A percentile compares a stretch with the other conserved stretches of the same genome.
phyloP scores from a whole-genome alignment of 2,797 vertebrate species.

The Karalla daura region DNA sequence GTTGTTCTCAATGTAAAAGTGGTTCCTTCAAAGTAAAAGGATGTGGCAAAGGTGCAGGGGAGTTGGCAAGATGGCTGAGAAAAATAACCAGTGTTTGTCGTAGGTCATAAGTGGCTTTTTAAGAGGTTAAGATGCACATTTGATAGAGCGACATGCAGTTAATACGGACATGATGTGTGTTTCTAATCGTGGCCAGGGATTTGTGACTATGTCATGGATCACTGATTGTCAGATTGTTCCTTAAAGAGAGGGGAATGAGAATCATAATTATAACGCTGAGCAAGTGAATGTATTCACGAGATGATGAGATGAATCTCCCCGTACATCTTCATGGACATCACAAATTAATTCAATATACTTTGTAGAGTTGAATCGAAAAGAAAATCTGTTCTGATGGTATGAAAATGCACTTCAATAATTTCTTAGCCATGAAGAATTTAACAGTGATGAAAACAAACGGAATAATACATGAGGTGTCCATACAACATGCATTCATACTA shows the following conservation, averaged over 20 bases:
- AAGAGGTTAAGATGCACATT: slow-evolving; percentile 26
- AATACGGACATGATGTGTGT: slow-evolving; percentile 15
- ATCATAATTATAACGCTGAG: slow-evolving; percentile 15
- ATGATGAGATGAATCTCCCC: slow-evolving; percentile 26
- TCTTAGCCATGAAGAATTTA: slow-evolving; percentile 42
- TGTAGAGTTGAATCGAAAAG: slow-evolving; percentile 53
- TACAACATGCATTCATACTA: slow-evolving; percentile 71
- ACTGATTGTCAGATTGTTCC: slow-evolving; percentile 75
- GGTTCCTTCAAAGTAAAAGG: not conserved
- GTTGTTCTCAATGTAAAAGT: slow-evolving; percentile 59
- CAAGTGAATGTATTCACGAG: slow-evolving; percentile 17
- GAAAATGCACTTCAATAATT: slow-evolving; percentile 56
- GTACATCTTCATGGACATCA: slow-evolving; percentile 22
- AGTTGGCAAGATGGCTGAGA: slow-evolving; percentile 6
- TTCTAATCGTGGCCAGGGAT: slow-evolving; percentile 27
- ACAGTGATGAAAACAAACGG: slow-evolving; percentile 43
- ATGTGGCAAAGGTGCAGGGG: not conserved
- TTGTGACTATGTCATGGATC: slow-evolving; percentile 48
- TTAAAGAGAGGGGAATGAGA: slow-evolving; percentile 10
- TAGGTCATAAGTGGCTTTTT: slow-evolving; percentile 13
- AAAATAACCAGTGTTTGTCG: not conserved
- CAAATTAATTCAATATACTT: slow-evolving; percentile 35
- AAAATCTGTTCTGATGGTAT: slow-evolving; percentile 53
- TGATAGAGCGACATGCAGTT: slow-evolving; percentile 6
- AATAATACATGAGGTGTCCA: slow-evolving; percentile 62